phyloP scores from a whole-genome alignment of 2,113 vertebrate genomes.

The Spermophilus dauricus region DNA sequence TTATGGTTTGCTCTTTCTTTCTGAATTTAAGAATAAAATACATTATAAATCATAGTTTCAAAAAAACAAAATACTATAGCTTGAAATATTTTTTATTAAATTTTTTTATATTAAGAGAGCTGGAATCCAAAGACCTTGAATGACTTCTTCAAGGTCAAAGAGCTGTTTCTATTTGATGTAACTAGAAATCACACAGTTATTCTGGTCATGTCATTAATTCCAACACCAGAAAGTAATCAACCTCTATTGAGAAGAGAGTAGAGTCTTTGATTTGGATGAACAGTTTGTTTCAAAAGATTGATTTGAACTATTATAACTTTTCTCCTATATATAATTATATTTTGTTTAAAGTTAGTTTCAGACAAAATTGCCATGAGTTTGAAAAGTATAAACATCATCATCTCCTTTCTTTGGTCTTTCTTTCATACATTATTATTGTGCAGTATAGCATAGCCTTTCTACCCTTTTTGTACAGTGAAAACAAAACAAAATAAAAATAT shows the following conservation, averaged over 20 bases:
- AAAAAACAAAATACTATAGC: not conserved
- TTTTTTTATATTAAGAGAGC: not conserved
- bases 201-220: not conserved
- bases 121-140: not conserved
- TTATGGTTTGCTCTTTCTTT: not conserved
- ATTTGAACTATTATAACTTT: slow-evolving; percentile 32
- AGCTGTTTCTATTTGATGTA: not conserved
- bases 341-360: slow-evolving; percentile 52
- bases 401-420: not conserved
- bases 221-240: not conserved
- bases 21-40: not conserved
- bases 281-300: slow-evolving; percentile 50
- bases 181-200: not conserved
- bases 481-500: not conserved
- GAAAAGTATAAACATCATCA: not conserved
- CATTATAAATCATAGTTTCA: not conserved
- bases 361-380: not conserved
- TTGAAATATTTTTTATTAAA: not conserved
- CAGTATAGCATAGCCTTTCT: not conserved
- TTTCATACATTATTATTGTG: not conserved
- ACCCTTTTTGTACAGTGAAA: not conserved
- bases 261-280: slow-evolving; percentile 15
- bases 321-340: not conserved
- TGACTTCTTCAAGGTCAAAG: slow-evolving; percentile 11
- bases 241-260: not conserved